Evolutionary conservation across 2,797 vertebrate species (phyloP).

Genomic region (Rhabdophis nuchalis): DNA sequence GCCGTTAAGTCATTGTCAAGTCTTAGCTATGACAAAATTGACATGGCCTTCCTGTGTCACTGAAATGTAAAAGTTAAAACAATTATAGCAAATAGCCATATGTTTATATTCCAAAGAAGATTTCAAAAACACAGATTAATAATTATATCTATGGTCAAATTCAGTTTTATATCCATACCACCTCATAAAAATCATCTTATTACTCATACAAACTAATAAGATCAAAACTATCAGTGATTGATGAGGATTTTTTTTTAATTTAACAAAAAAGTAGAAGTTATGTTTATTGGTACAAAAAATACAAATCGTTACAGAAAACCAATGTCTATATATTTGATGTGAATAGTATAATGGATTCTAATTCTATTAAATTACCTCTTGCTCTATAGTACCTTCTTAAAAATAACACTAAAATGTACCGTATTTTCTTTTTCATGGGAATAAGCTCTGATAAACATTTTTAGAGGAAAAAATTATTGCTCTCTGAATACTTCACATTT

Average conservation of each 20-base stretch:
- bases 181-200: neutral
- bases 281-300: no score
- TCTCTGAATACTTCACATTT: neutral
- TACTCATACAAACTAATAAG: neutral
- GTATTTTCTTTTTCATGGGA: neutral
- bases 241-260: no score
- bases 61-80: neutral
- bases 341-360: no score
- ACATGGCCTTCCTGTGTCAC: neutral
- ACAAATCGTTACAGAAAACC: no score
- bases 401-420: neutral
- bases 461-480: neutral
- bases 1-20: neutral
- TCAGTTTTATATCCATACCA: neutral
- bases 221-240: no score
- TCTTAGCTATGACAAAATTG: neutral
- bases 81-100: neutral
- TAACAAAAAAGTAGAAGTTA: no score
- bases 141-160: neutral
- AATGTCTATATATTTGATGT: no score
- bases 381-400: neutral
- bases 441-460: neutral
- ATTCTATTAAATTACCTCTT: neutral
- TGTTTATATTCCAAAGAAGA: neutral
- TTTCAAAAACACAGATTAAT: neutral